Base-by-base conservation (phyloP, 2,888 invertebrate genomes). In the Troglohyphantes excavatus region DNA sequence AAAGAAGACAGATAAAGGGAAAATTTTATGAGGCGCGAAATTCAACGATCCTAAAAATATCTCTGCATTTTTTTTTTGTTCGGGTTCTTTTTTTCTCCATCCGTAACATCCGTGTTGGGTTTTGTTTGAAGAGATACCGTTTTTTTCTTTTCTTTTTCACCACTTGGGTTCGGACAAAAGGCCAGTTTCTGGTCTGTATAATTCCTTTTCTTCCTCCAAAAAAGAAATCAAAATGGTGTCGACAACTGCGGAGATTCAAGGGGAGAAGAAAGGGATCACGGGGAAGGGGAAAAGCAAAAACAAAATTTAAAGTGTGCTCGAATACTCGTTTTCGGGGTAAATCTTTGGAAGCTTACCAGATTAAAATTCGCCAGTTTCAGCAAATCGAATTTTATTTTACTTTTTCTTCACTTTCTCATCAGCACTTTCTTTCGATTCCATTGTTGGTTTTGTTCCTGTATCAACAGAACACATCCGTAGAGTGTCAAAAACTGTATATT, bases 31-130 rank as follows among this genome's bases (percentile, higher is more conserved):
- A 73, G 88, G 82, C 82, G 82, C 67, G 70, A 89, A 89, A 89
- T 89, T 89, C 88, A 89, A 89, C 88, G 88, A 89, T 89, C 82
- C 81, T 70, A 67, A 82, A 89, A 89, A 89, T 89, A 89, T 89
- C 88, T 76, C 82, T 39, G 2, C 29, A 26, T n/a, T 68, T 78
- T 70, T 76, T 72, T 63, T 79, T 26, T 59, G 46, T 39, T 33
- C 33, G 2, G 21, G 26, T 79, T 63, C 29, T 67, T 67, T 61
- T 39, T 61, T 67, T n/a, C 33, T 46, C 73, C 87, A 87, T 88
- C 75, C 81, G 67, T 67, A 82, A 88, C 88, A 82, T 88, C 46
- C 81, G 75, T 61, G 81, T 68, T 73, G 63, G 82, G 75, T 76
- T 82, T 82, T 89, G 76, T 82, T 89, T 88, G 81, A 82, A 82